Evolutionary conservation across 2,888 invertebrate species (phyloP), one percentile per base, ranked within the genome.

Genomic region (Chelonus formosanus): DNA sequence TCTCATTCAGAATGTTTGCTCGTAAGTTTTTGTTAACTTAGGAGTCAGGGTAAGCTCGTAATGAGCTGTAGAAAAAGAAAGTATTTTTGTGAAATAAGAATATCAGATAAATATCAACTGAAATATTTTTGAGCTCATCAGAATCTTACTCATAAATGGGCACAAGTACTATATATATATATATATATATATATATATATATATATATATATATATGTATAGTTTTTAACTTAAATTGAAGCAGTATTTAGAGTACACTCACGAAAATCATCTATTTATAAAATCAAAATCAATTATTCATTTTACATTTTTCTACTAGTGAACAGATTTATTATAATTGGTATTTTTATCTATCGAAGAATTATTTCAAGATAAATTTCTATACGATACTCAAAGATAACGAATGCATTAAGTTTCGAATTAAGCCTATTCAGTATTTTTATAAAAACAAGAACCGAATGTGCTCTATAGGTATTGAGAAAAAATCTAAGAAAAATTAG

Each of bases 21-120:
- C 56, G 59, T 47, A 35, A 47, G 7, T 48, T 63, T 40, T 34
- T 54, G 7, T 20, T 43, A 32, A 36, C 7, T 34, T 45, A 34
- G 3, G 32, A 63, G 10, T 67, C 57, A 66, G 56, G 61, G 63
- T 66, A 67, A 62, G 58, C 53, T 61, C 53, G 63, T 68, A 65
- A 61, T 59, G 59, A 56, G 65, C 59, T 64, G 40, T 64, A 59
- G 58, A 59, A 66, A 58, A 61, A 73, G 60, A 69, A 61, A 69
- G 71, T 77, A 78, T 73, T 78, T 78, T 74, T 75, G 63, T 70
- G 68, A 69, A 65, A 67, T 67, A 44, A 52, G 57, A 55, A 62
- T 63, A 69, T 72, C 73, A 70, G 68, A 68, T 70, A 67, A 68
- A 34, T 36, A 35, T 7, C 10, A 59, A 48, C 7, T 47, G 31